Percentiles rank a stretch among this genome's conserved stretches.
Conservation (phyloP, 2,888 invertebrate genomes). For the Eurytoma adleriae region DNA sequence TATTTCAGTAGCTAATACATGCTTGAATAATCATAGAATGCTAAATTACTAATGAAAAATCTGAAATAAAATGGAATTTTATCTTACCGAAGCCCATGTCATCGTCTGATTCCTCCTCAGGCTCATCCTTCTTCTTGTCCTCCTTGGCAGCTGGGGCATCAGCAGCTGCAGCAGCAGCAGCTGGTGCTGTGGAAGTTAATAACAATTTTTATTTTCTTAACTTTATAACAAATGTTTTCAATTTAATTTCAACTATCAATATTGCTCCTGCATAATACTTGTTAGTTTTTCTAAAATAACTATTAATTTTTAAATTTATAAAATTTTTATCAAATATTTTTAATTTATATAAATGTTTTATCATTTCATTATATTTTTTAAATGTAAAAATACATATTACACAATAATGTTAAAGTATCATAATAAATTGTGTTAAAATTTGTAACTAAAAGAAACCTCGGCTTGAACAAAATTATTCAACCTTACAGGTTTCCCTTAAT, state of each 20-base stretch:
- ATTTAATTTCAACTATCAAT: neutral
- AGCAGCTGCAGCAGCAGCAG: slow-evolving; percentile 81
- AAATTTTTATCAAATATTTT: neutral
- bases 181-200: slow-evolving; percentile 59
- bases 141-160: slow-evolving; percentile 81
- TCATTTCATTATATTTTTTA: neutral
- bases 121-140: slow-evolving; percentile 88
- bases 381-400: neutral
- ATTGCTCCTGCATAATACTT: too few relatives aligned
- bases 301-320: neutral
- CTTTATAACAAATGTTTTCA: neutral
- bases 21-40: slow-evolving; percentile 77
- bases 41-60: slow-evolving; percentile 47
- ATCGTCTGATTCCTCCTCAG: slow-evolving; percentile 90
- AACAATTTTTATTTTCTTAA: too few relatives aligned
- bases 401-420: neutral
- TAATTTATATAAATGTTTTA: neutral
- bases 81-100: slow-evolving; percentile 94
- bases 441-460: slow-evolving; percentile 43
- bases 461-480: slow-evolving; percentile 52
- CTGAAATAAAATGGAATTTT: slow-evolving; percentile 43
- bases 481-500: slow-evolving; percentile 62
- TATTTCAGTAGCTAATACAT: slow-evolving; percentile 81
- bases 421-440: neutral
- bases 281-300: neutral